Percentiles rank a stretch among this genome's conserved stretches.
Evolutionary conservation across 2,888 invertebrate genomes (phyloP).

Genomic region (Philereme transversata): DNA sequence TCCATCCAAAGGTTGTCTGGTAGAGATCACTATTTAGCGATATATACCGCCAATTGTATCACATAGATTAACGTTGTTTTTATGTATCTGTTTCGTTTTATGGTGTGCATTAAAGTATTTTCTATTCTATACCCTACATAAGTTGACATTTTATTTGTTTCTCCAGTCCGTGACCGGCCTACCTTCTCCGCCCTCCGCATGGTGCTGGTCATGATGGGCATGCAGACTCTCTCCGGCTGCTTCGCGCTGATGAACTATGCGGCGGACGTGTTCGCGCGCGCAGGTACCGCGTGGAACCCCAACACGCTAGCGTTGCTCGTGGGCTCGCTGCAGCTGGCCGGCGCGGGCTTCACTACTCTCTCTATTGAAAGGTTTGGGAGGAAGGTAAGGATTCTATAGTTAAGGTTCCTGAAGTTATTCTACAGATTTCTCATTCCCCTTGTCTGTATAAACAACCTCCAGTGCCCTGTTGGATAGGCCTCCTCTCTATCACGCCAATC

Average conservation of each 20-base stretch:
- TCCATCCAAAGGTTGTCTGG: too few relatives aligned
- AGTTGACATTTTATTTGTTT: not conserved
- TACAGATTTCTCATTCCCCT: too few relatives aligned
- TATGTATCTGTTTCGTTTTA: too few relatives aligned
- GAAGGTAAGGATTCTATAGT: conserved; percentile 49
- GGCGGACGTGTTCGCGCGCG: conserved; percentile 64
- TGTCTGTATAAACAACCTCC: too few relatives aligned
- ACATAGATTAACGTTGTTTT: too few relatives aligned
- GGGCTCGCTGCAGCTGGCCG: conserved; percentile 62
- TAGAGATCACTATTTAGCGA: too few relatives aligned
- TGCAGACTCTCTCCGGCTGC: conserved; percentile 70
- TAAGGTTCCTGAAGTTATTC: too few relatives aligned
- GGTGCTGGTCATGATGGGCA: conserved; percentile 61
- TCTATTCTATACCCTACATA: too few relatives aligned
- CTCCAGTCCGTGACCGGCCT: conserved; percentile 58
- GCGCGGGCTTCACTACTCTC: conserved; percentile 64
- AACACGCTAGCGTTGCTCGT: conserved; percentile 62
- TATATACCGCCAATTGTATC: too few relatives aligned
- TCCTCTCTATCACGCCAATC: too few relatives aligned
- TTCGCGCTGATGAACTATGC: conserved; percentile 75
- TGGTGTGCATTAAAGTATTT: too few relatives aligned
- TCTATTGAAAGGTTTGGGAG: conserved; percentile 68
- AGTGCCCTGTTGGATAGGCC: too few relatives aligned
- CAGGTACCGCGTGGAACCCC: conserved; percentile 81
- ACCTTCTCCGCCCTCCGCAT: conserved; percentile 64